Evolutionary conservation across 2,797 vertebrate species (phyloP), one percentile per base, ranked within the genome.

Genomic region (Nyctalus aviator): DNA sequence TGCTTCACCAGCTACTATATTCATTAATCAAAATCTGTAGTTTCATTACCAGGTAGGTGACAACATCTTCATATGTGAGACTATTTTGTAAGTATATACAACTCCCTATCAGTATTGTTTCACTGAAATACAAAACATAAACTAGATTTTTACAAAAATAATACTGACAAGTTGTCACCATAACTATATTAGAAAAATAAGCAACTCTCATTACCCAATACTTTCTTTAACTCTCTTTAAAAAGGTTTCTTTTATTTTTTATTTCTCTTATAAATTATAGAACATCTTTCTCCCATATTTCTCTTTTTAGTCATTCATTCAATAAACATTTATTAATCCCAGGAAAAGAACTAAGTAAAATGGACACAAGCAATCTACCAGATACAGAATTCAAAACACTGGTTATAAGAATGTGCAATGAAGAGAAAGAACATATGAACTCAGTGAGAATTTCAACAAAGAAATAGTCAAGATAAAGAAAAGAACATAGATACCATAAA

Each of bases 231-330:
- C 1, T 59, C 21, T 69, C 23, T 78, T 93, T 78, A 35, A 75
- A 83, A 93, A 59, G 18, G 6, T 41, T 90, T 59, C 64, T 53
- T 84, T n/a, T 88, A 21, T 77, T 59, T 41, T 85, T 90, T 77
- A 72, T 72, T 68, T 86, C 32, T 82, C n/a, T 88, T 91, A 83
- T 23, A 82, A 92, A 82, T 50, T 53, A 95, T 23, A 57, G 27
- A 88, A 44, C 3, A 78, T 15, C 12, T 85, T 75, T 79, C 69
- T 82, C 66, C 86, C 72, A 71, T 90, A 90, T 59, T 59, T 77
- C 57, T 78, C 72, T 55, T 83, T 93, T 92, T 35, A 93, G 14
- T 69, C 84, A 72, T 72, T 94, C 50, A 95, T 37, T 88, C 53
- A 77, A 35, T 90, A 88, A 82, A 69, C 17, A 62, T 30, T 32